These are phyloP conservation scores for Cyclura pinguis DNA, from an alignment of 2,797 vertebrate genomes.

Conservation along the genomic window DNA sequence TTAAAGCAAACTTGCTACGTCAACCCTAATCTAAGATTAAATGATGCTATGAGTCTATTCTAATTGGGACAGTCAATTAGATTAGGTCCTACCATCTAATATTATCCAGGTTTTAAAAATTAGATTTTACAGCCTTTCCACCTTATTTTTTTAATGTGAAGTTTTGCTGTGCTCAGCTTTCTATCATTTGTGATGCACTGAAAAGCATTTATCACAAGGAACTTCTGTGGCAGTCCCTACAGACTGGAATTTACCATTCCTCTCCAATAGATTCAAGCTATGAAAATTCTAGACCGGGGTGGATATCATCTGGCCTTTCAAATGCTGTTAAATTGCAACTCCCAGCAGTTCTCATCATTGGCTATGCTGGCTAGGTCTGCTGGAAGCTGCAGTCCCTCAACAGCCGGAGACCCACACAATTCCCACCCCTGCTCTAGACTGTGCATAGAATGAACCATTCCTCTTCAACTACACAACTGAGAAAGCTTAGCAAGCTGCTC, in stretches of 20 bases:
- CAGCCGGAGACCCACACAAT: no score
- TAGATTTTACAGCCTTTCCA: background rate
- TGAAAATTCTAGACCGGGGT: background rate
- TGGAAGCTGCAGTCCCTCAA: no score
- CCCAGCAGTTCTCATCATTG: no score
- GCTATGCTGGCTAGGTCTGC: no score
- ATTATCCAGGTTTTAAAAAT: constrained; percentile 10
- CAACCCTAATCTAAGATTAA: no score
- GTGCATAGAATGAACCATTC: background rate
- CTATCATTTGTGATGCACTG: background rate
- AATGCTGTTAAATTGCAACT: background rate
- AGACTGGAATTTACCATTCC: background rate
- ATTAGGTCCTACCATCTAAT: background rate
- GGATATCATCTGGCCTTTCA: no score
- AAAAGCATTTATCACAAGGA: background rate
- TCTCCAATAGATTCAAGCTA: background rate
- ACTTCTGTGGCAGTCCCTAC: background rate
- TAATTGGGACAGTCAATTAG: no score
- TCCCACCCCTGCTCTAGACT: background rate
- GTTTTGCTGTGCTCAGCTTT: background rate
- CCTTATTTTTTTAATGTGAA: background rate
- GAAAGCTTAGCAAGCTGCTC: background rate
- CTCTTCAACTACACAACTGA: background rate
- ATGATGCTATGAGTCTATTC: no score
- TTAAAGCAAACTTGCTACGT: no score